These are phyloP conservation scores for Nothoprocta perdicaria DNA, from an alignment of 2,113 vertebrate genomes.

Conservation along the genomic window DNA sequence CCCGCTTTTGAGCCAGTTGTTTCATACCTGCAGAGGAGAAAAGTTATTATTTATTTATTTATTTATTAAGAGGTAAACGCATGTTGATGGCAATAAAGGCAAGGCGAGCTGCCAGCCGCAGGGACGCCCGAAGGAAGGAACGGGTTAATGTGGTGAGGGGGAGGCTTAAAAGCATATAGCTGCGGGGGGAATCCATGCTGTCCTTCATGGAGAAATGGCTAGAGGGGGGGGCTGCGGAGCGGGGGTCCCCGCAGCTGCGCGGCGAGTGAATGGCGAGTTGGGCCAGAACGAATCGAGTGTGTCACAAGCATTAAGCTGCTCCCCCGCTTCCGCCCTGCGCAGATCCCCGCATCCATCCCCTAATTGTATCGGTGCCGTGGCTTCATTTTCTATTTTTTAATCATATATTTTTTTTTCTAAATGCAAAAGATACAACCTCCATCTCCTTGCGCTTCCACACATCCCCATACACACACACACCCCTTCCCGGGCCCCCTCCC, in stretches of 20 bases:
- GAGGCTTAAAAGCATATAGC: background rate
- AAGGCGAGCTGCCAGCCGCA: background rate
- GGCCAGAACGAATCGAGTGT: conserved; percentile 45
- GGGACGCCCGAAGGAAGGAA: background rate
- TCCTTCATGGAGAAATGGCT: background rate
- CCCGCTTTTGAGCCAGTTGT: background rate
- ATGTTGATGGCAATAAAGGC: background rate
- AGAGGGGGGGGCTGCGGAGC: background rate
- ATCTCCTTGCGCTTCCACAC: background rate
- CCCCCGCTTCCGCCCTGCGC: conserved; percentile 32
- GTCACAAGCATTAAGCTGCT: conserved; percentile 60
- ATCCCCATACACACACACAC: conserved; percentile 17
- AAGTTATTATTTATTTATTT: background rate
- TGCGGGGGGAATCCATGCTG: background rate
- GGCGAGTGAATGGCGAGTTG: background rate
- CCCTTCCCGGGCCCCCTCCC: conserved; percentile 64
- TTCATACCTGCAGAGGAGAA: background rate
- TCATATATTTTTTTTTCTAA: conserved; percentile 61
- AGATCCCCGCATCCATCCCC: conserved; percentile 72
- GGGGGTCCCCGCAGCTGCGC: background rate
- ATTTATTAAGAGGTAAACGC: background rate
- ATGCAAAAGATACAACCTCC: conserved; percentile 72
- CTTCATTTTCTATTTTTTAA: conserved; percentile 64
- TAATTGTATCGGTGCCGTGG: conserved; percentile 78
- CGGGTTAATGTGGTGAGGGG: background rate